These are phyloP conservation scores for Campoletis sonorensis DNA, from an alignment of 1,140 invertebrate genomes.

Conservation along the genomic window DNA sequence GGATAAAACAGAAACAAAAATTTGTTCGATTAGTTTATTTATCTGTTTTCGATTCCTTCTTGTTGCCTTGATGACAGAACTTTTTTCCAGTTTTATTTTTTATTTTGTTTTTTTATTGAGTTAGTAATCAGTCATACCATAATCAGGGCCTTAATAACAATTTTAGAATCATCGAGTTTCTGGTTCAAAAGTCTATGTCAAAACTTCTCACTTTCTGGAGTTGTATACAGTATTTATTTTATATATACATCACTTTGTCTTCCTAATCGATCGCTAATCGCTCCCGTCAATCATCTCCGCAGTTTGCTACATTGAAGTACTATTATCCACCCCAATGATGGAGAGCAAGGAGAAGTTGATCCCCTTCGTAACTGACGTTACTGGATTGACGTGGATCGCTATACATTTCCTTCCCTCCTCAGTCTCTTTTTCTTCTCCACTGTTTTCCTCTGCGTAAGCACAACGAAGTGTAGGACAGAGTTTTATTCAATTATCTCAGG, in stretches of 20 bases:
- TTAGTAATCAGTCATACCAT: no score
- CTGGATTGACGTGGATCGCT: slow-evolving; percentile 41
- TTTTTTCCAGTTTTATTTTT: no score
- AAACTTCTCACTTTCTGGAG: no score
- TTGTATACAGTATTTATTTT: not conserved
- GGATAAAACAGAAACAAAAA: no score
- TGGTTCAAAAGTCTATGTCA: no score
- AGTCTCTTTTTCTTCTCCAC: not conserved
- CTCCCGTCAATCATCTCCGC: slow-evolving; percentile 67
- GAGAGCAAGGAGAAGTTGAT: slow-evolving; percentile 53
- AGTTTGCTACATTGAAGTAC: slow-evolving; percentile 58
- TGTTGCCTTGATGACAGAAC: no score
- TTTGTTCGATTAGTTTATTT: no score
- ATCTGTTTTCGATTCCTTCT: no score
- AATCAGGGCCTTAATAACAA: no score
- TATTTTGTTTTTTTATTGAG: no score
- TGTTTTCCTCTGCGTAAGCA: not conserved
- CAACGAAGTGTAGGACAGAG: not conserved
- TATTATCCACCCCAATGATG: slow-evolving; percentile 61
- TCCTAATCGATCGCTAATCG: slow-evolving; percentile 63
- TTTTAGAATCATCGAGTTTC: no score
- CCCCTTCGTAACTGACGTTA: slow-evolving; percentile 48
- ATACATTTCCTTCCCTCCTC: not conserved
- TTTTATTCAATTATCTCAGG: not conserved
- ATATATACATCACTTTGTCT: slow-evolving; percentile 44